Evolutionary conservation across 2,113 vertebrate genomes (phyloP).

Genomic region (Malurus alboscapulatus): DNA sequence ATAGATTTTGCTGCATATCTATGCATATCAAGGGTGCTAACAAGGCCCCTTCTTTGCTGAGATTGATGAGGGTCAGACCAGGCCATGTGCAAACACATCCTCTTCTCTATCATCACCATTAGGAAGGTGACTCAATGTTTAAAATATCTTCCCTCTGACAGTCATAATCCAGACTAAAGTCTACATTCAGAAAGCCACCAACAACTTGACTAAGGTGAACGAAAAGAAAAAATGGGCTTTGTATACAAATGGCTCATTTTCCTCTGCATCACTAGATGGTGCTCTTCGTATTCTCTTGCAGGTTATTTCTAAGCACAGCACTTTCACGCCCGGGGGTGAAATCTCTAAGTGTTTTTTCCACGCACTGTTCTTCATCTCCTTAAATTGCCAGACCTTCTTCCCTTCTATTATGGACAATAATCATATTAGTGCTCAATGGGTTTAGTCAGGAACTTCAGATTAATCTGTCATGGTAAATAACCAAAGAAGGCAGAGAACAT

Average conservation of each 20-base stretch:
- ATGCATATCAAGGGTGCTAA: background rate
- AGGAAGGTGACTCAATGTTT: background rate
- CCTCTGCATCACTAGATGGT: constrained; percentile 36
- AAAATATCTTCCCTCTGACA: background rate
- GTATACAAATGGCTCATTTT: background rate
- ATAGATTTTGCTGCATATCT: background rate
- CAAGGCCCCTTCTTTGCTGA: background rate
- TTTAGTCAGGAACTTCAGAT: background rate
- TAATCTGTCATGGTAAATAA: background rate
- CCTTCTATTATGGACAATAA: background rate
- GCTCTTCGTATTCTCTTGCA: background rate
- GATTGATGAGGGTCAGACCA: background rate
- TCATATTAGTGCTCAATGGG: background rate
- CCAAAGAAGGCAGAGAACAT: background rate
- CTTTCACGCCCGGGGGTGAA: accelerated
- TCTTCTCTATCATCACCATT: background rate
- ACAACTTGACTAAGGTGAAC: background rate
- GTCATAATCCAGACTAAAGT: background rate
- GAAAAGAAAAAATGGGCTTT: background rate
- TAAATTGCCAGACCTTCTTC: background rate
- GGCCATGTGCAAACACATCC: background rate
- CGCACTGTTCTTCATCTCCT: background rate
- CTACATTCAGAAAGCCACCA: background rate
- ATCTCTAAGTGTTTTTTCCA: background rate
- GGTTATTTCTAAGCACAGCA: background rate